Conservation (phyloP, 2,113 vertebrate genomes). For the Piprites chloris region DNA sequence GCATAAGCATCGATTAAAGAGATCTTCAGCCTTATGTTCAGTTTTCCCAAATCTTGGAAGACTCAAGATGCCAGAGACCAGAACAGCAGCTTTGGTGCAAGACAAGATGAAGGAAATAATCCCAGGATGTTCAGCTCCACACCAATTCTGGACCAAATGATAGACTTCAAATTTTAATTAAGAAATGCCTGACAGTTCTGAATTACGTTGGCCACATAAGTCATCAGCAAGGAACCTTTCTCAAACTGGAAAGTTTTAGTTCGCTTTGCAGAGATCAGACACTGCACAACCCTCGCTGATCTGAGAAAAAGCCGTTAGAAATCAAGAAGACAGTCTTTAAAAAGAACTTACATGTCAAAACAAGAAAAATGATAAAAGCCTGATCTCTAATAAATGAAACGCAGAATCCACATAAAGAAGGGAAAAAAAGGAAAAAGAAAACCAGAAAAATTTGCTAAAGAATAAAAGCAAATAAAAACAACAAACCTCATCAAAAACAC, state of each 20-base stretch:
- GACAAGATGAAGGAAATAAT: background rate
- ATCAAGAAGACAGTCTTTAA: background rate
- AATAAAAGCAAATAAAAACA: slow-evolving; percentile 55
- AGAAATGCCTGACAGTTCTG: background rate
- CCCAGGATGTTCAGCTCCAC: background rate
- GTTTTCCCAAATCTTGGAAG: background rate
- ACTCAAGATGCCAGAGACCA: background rate
- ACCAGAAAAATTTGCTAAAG: slow-evolving; percentile 27
- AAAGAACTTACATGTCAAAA: slow-evolving; percentile 40
- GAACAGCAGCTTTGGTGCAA: background rate
- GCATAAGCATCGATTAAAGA: background rate
- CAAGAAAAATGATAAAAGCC: slow-evolving; percentile 59
- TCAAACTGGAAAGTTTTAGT: background rate
- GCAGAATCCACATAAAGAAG: background rate
- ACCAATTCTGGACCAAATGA: background rate
- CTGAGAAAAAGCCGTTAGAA: background rate
- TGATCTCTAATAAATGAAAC: background rate
- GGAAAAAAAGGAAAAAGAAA: background rate
- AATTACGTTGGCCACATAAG: background rate
- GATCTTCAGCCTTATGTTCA: background rate
- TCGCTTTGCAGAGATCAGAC: slow-evolving; percentile 19
- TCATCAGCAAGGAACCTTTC: background rate
- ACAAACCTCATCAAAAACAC: slow-evolving; percentile 36
- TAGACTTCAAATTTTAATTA: slow-evolving; percentile 15
- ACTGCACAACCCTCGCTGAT: background rate